Evolutionary conservation across 2,888 invertebrate species (phyloP), one percentile per base, ranked within the genome.

Genomic region (Erpobdella octoculata): DNA sequence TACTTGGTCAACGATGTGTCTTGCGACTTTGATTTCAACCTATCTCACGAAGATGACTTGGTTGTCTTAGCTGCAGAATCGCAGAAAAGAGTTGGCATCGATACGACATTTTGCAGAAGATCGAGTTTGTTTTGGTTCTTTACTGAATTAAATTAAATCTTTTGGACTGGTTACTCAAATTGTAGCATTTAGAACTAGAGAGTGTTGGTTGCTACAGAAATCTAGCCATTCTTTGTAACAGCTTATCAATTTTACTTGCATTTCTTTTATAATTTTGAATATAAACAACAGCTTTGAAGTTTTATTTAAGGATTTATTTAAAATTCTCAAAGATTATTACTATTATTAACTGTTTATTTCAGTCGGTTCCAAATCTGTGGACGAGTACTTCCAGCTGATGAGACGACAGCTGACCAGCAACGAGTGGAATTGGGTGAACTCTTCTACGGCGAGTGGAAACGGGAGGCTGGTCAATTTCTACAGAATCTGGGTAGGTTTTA

Each of bases 321-420:
- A 25, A 12, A 6, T 1, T 12, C 21, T 15, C 21, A 9, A 12
- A 41, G 41, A 41, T 41, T 41, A 9, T 41, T 9, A 41, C 18
- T 31, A 6, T 31, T 62, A 9, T 31, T 15, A n/a, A 67, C 9
- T 25, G 31, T 21, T 9, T 12, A 25, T 1, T 6, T 33, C 64
- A 74, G 74, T 62, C 61, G 74, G 74, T 9, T 41, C 65, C 28
- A 35, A 48, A 35, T 62, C 87, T 66, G 81, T 92, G 0, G 80
- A 85, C 4, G 91, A 93, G 77, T 95, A 92, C 84, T 94, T 96
- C 81, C 87, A 89, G 53, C 82, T 92, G n/a, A 95, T 96, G 95
- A 86, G 85, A 6, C 86, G 88, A 75, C 91, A 91, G 81, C 93
- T 94, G 82, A 89, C 93, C 1, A 74, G 81, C 0, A 80, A 84